These are phyloP conservation scores for Rallus crepitans DNA, from an alignment of 2,797 vertebrate species.

Conservation along the genomic window DNA sequence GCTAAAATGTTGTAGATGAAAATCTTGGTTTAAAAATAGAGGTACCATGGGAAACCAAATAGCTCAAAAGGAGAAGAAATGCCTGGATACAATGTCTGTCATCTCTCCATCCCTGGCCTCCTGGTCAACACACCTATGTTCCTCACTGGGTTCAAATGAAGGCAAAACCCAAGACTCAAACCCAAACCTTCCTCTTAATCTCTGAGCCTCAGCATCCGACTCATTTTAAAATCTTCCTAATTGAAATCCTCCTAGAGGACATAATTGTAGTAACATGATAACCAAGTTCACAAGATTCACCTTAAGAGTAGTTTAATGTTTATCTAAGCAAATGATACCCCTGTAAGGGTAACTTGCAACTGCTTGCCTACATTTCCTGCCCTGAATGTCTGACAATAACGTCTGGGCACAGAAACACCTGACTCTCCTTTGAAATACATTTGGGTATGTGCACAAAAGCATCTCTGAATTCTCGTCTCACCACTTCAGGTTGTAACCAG, in stretches of 20 bases:
- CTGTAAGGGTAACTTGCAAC: not conserved
- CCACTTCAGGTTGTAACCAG: not conserved
- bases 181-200: not conserved
- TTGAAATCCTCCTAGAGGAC: not conserved
- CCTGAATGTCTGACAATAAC: not conserved
- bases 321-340: not conserved
- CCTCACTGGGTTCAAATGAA: not conserved
- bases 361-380: not conserved
- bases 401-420: not conserved
- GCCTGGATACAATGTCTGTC: not conserved
- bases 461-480: not conserved
- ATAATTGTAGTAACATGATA: not conserved
- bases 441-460: not conserved
- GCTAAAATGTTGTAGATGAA: not conserved
- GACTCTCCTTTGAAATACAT: not conserved
- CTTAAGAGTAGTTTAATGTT: not conserved
- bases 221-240: not conserved
- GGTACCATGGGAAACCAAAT: not conserved
- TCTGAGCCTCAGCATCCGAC: not conserved
- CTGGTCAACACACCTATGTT: not conserved
- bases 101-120: not conserved
- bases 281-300: not conserved
- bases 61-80: not conserved
- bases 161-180: not conserved
- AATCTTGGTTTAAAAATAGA: conserved; percentile 8